Evolutionary conservation across 2,888 invertebrate genomes (phyloP), one percentile per base, ranked within the genome.

Genomic region (Andrena praecox): DNA sequence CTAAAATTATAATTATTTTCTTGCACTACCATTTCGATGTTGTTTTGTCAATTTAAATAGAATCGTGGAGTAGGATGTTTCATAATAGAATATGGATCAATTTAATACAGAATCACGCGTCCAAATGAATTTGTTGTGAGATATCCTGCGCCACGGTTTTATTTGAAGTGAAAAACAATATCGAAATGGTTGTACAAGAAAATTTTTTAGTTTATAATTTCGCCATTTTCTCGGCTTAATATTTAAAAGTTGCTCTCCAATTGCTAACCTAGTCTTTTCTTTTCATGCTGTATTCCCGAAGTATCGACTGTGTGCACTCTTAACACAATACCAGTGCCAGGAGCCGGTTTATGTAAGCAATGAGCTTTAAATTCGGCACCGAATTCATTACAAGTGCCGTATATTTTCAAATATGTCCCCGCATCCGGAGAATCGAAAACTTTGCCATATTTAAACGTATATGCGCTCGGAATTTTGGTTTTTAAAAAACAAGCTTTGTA

Each of bases 171-270:
- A 27, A 27, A 27, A 27, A 27, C 27, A 27, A 27, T 2, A 27
- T 27, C 27, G 27, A 27, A 27, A 27, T 27, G 2, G 27, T 27
- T 1, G 27, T 27, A 27, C 27, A 27, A 27, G 27, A 27, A 27
- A 27, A 27, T 27, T 2, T 27, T 27, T 27, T 27, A 27, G 27
- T 27, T 27, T 27, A 27, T 27, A 27, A 42, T 52, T 52, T 52
- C 52, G 52, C 52, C 52, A 52, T n/a, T 52, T 16, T 52, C 16
- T 52, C n/a, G 52, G 52, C 52, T 52, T 52, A 52, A 52, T 52
- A n/a, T 52, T 52, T 52, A 52, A 52, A 16, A 52, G n/a, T 16
- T n/a, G n/a, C n/a, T n/a, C n/a, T n/a, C n/a, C n/a, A n/a, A n/a
- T n/a, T n/a, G n/a, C n/a, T n/a, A n/a, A n/a, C n/a, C n/a, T 52